These are phyloP conservation scores for Gisinianus flammeolus DNA, from an alignment of 2,888 invertebrate genomes.

Conservation along the genomic window DNA sequence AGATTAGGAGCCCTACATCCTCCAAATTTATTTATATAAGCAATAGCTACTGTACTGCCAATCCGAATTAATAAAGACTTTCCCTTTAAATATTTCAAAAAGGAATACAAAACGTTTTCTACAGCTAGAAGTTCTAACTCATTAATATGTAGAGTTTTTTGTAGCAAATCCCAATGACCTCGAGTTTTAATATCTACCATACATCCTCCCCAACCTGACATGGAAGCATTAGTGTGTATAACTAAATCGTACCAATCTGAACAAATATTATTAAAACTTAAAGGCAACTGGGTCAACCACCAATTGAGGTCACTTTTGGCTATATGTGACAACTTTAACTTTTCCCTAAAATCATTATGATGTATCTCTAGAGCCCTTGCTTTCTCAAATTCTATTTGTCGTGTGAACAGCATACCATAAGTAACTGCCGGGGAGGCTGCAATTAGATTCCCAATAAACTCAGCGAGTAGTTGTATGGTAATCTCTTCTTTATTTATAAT, in stretches of 20 bases:
- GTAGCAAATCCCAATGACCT: background rate
- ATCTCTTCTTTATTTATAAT: background rate
- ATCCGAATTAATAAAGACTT: background rate
- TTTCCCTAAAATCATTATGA: background rate
- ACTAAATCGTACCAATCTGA: background rate
- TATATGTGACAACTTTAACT: background rate
- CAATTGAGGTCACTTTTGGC: background rate
- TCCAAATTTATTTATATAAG: conserved; percentile 4
- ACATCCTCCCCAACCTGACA: background rate
- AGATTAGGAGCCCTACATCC: background rate
- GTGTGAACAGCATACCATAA: background rate
- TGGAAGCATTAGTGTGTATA: background rate
- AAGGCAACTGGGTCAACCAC: background rate
- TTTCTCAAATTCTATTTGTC: background rate
- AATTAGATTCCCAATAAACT: background rate
- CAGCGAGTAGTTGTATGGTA: background rate
- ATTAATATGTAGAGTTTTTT: background rate
- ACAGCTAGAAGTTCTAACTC: background rate
- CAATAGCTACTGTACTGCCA: background rate
- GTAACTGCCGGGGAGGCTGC: background rate
- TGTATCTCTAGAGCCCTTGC: background rate
- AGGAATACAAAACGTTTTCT: background rate
- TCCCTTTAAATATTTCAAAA: background rate
- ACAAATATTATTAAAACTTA: background rate
- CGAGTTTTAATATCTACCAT: background rate